phyloP scores from a whole-genome alignment of 2,888 invertebrate genomes.

The Cerastoderma edule region DNA sequence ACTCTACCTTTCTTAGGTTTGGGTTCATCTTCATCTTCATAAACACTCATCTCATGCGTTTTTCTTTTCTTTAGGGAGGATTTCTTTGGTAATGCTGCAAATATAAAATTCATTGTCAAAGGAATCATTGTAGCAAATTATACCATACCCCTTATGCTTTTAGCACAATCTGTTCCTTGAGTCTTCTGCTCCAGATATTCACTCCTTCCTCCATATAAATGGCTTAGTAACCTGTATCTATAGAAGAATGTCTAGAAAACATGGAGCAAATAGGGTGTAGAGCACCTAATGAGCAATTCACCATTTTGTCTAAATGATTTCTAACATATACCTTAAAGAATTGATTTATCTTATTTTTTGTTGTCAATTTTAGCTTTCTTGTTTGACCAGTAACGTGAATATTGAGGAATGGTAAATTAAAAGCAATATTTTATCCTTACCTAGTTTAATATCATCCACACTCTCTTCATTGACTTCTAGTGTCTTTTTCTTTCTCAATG shows the following conservation, averaged over 20 bases:
- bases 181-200: too few relatives aligned
- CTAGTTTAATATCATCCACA: not conserved
- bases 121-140: not conserved
- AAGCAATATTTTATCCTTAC: not conserved
- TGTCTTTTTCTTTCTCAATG: conserved; percentile 46
- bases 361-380: too few relatives aligned
- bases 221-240: too few relatives aligned
- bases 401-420: not conserved
- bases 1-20: conserved; percentile 35
- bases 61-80: conserved; percentile 58
- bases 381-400: not conserved
- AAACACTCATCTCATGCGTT: conserved; percentile 65
- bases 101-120: not conserved
- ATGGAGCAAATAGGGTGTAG: too few relatives aligned
- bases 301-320: not conserved
- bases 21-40: conserved; percentile 51
- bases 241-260: too few relatives aligned
- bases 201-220: too few relatives aligned
- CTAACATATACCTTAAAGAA: not conserved
- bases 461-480: conserved; percentile 39
- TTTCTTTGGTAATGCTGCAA: conserved; percentile 10
- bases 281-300: too few relatives aligned
- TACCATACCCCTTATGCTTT: too few relatives aligned
- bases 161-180: too few relatives aligned
- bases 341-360: not conserved